Evolutionary conservation across 2,797 vertebrate genomes (phyloP).

Genomic region (Hydrophis major): DNA sequence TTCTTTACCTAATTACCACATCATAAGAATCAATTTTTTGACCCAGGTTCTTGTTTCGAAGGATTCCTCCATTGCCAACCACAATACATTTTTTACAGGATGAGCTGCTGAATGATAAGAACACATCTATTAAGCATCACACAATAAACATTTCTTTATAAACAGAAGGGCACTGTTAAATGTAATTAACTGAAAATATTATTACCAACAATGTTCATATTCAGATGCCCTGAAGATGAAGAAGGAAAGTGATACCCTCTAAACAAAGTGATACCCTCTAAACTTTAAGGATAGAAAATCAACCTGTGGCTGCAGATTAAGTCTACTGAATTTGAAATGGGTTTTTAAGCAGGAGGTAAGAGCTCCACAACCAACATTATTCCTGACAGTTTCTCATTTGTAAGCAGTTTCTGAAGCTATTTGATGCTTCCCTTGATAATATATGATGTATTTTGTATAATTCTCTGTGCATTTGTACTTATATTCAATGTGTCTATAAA

Average conservation of each 20-base stretch:
- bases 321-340: background rate
- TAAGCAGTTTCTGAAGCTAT: background rate
- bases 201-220: background rate
- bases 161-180: background rate
- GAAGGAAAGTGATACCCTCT: background rate
- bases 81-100: conserved; percentile 76
- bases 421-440: too few species aligned
- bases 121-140: background rate
- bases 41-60: conserved; percentile 77
- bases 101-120: conserved; percentile 61
- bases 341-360: background rate
- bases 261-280: background rate
- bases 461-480: too few species aligned
- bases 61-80: conserved; percentile 77
- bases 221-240: background rate
- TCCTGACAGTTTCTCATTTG: background rate
- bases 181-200: background rate
- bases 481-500: too few species aligned
- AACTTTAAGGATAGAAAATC: background rate
- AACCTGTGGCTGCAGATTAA: background rate
- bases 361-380: background rate
- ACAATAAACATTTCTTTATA: background rate
- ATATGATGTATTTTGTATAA: too few species aligned
- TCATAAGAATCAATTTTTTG: conserved; percentile 78
- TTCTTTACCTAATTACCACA: conserved; percentile 76